Percentiles rank a stretch among this genome's conserved stretches.
phyloP scores from a whole-genome alignment of 2,888 invertebrate genomes.

The Lagria hirta region DNA sequence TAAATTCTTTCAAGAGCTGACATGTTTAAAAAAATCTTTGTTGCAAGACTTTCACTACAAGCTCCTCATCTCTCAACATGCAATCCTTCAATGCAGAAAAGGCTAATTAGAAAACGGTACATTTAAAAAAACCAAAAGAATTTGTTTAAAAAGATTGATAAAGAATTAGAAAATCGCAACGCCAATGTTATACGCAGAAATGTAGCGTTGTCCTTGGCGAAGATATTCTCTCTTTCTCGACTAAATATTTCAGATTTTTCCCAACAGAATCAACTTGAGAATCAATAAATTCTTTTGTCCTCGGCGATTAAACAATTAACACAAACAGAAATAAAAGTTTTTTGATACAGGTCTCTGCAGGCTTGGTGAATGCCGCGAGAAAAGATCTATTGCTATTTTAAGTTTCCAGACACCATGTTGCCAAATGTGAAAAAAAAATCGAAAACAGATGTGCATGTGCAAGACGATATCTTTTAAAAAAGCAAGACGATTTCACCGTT shows the following conservation, averaged over 20 bases:
- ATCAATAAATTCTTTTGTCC: constrained; percentile 25
- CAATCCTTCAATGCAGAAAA: too few relatives aligned
- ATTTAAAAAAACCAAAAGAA: too few relatives aligned
- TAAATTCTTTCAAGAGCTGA: too few relatives aligned
- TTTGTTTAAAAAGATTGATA: too few relatives aligned
- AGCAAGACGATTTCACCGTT: constrained; percentile 11
- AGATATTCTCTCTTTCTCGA: constrained; percentile 22
- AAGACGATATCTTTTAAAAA: constrained; percentile 21
- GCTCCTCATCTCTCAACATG: too few relatives aligned
- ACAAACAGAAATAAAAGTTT: constrained; percentile 21
- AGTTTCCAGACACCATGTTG: constrained; percentile 45
- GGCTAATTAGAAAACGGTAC: too few relatives aligned
- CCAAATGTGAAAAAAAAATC: constrained; percentile 40
- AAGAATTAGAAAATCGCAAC: constrained; percentile 2
- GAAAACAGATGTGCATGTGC: constrained; percentile 35
- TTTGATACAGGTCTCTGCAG: constrained; percentile 14
- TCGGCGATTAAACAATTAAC: constrained; percentile 26
- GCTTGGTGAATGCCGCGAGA: constrained; percentile 13
- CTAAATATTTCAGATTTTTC: constrained; percentile 23
- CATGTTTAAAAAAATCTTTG: too few relatives aligned
- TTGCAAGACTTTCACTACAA: too few relatives aligned
- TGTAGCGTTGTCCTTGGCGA: constrained; percentile 25
- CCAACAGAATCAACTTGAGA: constrained; percentile 20
- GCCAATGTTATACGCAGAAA: too few relatives aligned
- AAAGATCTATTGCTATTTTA: constrained; percentile 44